These are phyloP conservation scores for Epirrhoe alternata DNA, from an alignment of 2,888 invertebrate species.

Conservation along the genomic window DNA sequence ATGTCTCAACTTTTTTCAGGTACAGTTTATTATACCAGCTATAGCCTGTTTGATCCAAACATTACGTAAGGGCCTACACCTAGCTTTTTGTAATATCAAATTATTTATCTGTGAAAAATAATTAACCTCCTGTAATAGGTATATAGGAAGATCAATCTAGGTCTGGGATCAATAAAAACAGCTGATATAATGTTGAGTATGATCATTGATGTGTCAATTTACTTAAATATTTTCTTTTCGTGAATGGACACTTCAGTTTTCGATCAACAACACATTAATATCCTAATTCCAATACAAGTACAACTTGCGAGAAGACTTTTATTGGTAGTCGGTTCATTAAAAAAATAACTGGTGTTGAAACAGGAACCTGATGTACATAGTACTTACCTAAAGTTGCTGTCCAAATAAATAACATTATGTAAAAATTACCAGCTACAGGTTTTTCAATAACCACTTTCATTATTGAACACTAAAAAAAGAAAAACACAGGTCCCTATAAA, in stretches of 20 bases:
- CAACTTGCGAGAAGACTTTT: too few species aligned
- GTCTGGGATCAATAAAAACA: too few species aligned
- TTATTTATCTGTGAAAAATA: neutral
- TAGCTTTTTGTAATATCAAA: neutral
- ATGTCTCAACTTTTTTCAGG: conserved; percentile 12
- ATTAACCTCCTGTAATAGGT: too few species aligned
- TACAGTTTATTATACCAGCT: conserved; percentile 4
- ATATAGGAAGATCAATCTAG: too few species aligned
- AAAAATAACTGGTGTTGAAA: neutral
- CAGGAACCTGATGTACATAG: neutral
- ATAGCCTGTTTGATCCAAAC: conserved; percentile 2
- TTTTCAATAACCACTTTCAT: conserved; percentile 27
- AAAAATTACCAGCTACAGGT: conserved; percentile 27
- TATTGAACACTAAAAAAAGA: conserved; percentile 29
- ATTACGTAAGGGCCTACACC: neutral
- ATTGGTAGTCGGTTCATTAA: too few species aligned
- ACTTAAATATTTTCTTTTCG: too few species aligned
- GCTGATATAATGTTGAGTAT: too few species aligned
- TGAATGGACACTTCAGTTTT: too few species aligned
- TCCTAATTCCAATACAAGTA: too few species aligned
- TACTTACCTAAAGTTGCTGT: neutral
- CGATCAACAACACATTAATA: too few species aligned
- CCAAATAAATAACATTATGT: conserved; percentile 15
- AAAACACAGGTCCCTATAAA: conserved; percentile 31
- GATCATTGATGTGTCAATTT: too few species aligned